Base-by-base conservation (phyloP, 2,113 vertebrate species). In the Eptesicus fuscus region DNA sequence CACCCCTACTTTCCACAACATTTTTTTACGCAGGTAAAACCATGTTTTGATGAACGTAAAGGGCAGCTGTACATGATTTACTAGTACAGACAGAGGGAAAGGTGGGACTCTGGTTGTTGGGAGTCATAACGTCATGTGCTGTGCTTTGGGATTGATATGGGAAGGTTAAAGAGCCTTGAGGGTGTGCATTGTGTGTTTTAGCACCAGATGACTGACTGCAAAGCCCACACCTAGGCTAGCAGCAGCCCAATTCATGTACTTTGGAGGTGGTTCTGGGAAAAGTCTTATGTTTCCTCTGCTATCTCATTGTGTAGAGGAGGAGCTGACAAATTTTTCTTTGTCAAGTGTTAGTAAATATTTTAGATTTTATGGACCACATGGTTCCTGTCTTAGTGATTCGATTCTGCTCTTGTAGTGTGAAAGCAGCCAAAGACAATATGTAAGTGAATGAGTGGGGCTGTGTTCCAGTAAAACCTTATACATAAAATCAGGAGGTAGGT, bases 291-390 rank as follows among this genome's bases (percentile, higher is more conserved):
- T 94, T 23, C 23, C 9, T 84, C 28, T 85, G 5, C 44, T n/a
- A 47, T 44, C 37, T 88, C 67, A 86, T 51, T 83, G 56, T 71
- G 20, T 73, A 44, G 87, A 92, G 59, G 28, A 95, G 61, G 30
- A 61, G 7, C 53, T 92, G 40, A 35, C 44, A 82, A 63, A 12
- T 44, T 73, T 59, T 17, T 5, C 53, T 37, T 42, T 42, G 18
- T 71, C 76, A 80, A 63, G 25, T 37, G 9, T 90, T 40, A 86
- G 37, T 92, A 80, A 94, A 32, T 83, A 61, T 73, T 92, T 96
- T 49, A 91, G 32, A 37, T 91, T 79, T 83, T 88, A 56, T 93
- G 77, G 37, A 44, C 63, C 73, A 56, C 30, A 14, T 83, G 53
- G n/a, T 87, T 35, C 83, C 37, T 93, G 51, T 73, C 18, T 28